These are phyloP conservation scores for Margaritifera margaritifera DNA, from an alignment of 2,888 invertebrate genomes.

Conservation along the genomic window DNA sequence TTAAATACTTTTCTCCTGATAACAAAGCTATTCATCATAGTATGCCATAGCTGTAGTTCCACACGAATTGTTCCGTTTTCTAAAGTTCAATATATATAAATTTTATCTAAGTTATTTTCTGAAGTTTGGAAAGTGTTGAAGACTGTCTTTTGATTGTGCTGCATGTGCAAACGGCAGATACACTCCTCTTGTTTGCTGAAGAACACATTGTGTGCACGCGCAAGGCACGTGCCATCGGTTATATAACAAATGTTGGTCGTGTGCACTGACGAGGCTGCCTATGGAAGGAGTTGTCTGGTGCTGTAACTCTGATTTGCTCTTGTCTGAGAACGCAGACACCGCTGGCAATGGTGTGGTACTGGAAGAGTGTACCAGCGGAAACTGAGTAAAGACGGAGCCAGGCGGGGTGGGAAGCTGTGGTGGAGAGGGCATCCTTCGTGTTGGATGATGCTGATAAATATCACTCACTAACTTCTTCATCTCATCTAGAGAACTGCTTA, in stretches of 20 bases:
- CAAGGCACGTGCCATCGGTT: constrained; percentile 55
- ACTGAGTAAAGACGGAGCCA: constrained; percentile 4
- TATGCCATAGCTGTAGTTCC: no score
- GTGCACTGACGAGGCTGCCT: constrained; percentile 25
- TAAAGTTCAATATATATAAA: not conserved
- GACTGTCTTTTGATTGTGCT: no score
- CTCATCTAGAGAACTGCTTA: constrained; percentile 69
- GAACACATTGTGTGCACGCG: constrained; percentile 54
- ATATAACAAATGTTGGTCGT: constrained; percentile 48
- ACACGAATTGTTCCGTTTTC: not conserved
- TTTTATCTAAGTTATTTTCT: constrained; percentile 1
- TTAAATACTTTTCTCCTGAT: no score
- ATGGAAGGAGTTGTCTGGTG: constrained; percentile 14
- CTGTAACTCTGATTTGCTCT: constrained; percentile 11
- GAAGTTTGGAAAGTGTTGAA: no score
- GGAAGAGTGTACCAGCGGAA: constrained; percentile 16
- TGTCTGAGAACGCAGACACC: not conserved
- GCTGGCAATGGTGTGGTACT: constrained; percentile 16
- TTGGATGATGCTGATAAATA: constrained; percentile 50
- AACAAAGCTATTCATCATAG: no score
- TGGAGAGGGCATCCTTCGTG: constrained; percentile 29
- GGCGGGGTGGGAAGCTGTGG: constrained; percentile 27
- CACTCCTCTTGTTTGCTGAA: constrained; percentile 30
- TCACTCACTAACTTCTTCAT: constrained; percentile 72
- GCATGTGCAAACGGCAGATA: constrained; percentile 2